Evolutionary conservation across 2,797 vertebrate species (phyloP), one percentile per base, ranked within the genome.

Genomic region (Triplophysa yarkandensis): DNA sequence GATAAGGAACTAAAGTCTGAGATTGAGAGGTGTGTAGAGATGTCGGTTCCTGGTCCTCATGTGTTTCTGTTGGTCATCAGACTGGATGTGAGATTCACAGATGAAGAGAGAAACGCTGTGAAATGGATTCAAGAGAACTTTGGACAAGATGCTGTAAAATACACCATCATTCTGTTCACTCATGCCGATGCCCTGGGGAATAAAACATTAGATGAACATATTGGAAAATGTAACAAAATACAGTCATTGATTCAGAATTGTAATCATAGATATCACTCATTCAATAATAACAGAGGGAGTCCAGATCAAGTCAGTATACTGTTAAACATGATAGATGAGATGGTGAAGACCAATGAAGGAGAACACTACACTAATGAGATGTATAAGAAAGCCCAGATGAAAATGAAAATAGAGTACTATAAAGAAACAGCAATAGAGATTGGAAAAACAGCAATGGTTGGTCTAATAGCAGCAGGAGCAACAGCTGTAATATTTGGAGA

Each of bases 81-180:
- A n/a, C n/a, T n/a, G n/a, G n/a, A n/a, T n/a, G 16, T 17, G 3
- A 62, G 16, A 36, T 36, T 52, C 10, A 68, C 44, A 34, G 64
- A 73, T 2, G 57, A 68, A 1, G 25, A 55, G 25, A 67, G 9
- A 19, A n/a, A 78, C 2, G 19, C 76, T 4, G 36, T 78, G 3
- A 43, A 25, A 11, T 76, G 44, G 65, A 32, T 69, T 62, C 21
- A 68, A 32, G 6, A 62, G 17, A 60, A 76, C 55, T 61, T 68
- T 43, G 65, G 73, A 62, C 16, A 68, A 68, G 17, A 54, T 2
- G 74, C 36, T 55, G 7, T 32, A 3, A 10, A 0, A 3, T 36
- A 44, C 57, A 32, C 65, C 14, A 23, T 76, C 2, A 9, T 80
- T n/a, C 28, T 80, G 54, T 80, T 80, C 43, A 72, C 63, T 10